Evolutionary conservation across 2,113 vertebrate genomes (phyloP), one percentile per base, ranked within the genome.

Genomic region (Phaethon lepturus): DNA sequence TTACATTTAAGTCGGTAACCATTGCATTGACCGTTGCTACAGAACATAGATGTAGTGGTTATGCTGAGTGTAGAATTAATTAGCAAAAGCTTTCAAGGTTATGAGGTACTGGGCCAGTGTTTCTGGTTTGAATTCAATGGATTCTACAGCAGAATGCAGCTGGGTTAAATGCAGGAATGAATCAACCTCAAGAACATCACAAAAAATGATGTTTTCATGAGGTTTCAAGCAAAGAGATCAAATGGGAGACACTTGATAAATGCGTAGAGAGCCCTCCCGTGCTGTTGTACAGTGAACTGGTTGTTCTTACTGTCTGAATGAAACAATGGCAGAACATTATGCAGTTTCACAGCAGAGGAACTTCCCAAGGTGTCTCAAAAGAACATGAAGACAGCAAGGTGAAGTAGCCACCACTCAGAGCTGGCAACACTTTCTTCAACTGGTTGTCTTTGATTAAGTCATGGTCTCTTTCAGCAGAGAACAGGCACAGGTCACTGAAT

Each of bases 51-150:
- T 42, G 62, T 68, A 79, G 77, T 0, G 0, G 35, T 83, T 95
- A 64, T 73, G 93, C 82, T 95, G 85, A 93, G 26, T 76, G 64
- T 35, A 90, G 82, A 94, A 92, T 86, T 96, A 94, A 95, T 95
- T 90, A 88, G 73, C 49, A 62, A 94, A 94, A 94, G 28, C 62
- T 94, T 96, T 93, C 90, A 83, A 93, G 62, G 58, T 72, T 93
- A 50, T 73, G 45, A 63, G 42, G 40, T 83, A 76, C 79, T 3
- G 5, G 29, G 19, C 38, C 42, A 73, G 40, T 55, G 75, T 86
- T 93, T 88, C 75, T 95, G 26, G n/a, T 84, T 93, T 73, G 50
- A 90, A 83, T 88, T 95, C 63, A 88, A 44, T 80, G 45, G 31
- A 59, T 94, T 92, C 77, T 86, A 31, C 53, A 59, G 28, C 42